Evolutionary conservation across 2,113 vertebrate species (phyloP).

Genomic region (Calidris pygmaea): DNA sequence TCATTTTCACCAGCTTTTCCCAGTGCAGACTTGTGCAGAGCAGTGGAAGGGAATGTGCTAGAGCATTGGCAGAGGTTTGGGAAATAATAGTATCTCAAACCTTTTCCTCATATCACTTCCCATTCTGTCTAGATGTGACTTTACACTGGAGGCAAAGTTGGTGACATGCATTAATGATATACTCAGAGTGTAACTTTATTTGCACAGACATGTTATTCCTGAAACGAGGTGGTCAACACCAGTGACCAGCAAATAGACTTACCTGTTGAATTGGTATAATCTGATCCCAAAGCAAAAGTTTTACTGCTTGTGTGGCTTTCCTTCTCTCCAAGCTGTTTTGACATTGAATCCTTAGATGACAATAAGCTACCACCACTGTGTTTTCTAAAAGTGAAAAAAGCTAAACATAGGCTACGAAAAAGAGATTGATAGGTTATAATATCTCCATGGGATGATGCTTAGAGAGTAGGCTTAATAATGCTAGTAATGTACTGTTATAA

Average conservation of each 20-base stretch:
- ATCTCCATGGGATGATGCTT: background rate
- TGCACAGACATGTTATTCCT: background rate
- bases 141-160: background rate
- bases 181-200: background rate
- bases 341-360: background rate
- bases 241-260: background rate
- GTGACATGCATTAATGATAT: background rate
- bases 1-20: background rate
- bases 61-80: background rate
- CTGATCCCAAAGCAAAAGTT: background rate
- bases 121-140: background rate
- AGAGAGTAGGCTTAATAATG: background rate
- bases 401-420: background rate
- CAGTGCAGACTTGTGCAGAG: slow-evolving; percentile 8
- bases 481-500: background rate
- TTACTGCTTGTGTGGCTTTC: background rate
- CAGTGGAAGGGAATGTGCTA: background rate
- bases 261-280: background rate
- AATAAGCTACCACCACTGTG: background rate
- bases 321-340: background rate
- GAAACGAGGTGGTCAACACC: background rate
- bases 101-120: background rate
- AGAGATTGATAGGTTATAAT: background rate
- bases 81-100: background rate
- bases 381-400: background rate